These are phyloP conservation scores for Nyctibius bracteatus DNA, from an alignment of 2,113 vertebrate genomes.

Conservation along the genomic window DNA sequence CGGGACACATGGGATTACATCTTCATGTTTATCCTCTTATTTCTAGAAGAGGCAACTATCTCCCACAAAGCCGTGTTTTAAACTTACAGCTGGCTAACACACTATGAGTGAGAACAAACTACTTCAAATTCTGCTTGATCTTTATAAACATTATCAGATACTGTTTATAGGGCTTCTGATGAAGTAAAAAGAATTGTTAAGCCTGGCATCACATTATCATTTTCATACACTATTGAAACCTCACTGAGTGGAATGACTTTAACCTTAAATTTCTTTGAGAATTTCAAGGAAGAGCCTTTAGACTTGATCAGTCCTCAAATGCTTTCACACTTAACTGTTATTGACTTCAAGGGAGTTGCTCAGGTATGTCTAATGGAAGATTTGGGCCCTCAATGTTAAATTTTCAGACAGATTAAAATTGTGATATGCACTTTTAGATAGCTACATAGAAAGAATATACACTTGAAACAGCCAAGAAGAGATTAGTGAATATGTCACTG, in stretches of 20 bases:
- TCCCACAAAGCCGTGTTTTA: background rate
- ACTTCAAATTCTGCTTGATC: background rate
- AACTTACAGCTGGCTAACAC: background rate
- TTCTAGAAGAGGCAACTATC: background rate
- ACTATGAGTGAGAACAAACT: background rate
- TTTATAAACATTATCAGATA: background rate
- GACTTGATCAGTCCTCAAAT: background rate
- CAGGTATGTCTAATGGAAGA: background rate
- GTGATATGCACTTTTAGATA: background rate
- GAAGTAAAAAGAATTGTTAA: background rate
- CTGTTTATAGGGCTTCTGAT: background rate
- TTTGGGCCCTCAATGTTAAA: background rate
- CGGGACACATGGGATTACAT: background rate
- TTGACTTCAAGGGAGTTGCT: background rate
- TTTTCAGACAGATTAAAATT: background rate
- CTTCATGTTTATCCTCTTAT: background rate
- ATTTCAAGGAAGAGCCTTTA: background rate
- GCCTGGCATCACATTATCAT: background rate
- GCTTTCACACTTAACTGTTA: background rate
- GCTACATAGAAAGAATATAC: background rate
- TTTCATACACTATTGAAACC: rapidly evolving
- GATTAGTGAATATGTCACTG: background rate
- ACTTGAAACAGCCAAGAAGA: background rate
- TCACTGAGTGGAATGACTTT: background rate
- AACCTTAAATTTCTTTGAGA: background rate